These are phyloP conservation scores for Archocentrus centrarchus DNA, from an alignment of 2,113 vertebrate genomes.

Conservation along the genomic window DNA sequence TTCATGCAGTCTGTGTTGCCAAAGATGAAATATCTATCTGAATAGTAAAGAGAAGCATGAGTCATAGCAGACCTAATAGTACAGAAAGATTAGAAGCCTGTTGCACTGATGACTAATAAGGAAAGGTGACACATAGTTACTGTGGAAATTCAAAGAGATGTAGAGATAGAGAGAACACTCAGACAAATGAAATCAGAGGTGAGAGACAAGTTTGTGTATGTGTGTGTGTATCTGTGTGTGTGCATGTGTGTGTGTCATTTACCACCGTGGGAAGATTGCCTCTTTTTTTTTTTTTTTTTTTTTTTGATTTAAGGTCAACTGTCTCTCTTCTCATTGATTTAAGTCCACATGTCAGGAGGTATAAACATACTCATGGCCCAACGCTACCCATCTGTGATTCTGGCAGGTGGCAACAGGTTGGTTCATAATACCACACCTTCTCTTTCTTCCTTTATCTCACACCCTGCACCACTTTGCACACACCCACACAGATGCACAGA, in stretches of 20 bases:
- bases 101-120: constrained; percentile 42
- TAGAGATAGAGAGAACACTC: constrained; percentile 5
- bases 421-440: constrained; percentile 59
- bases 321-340: constrained; percentile 52
- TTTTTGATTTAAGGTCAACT: constrained; percentile 57
- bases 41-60: constrained; percentile 13
- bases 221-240: not conserved
- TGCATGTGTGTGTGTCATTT: constrained; percentile 22
- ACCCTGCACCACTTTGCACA: not conserved
- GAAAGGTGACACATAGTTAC: constrained; percentile 34
- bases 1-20: not conserved
- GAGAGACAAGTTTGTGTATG: not conserved
- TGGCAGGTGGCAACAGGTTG: constrained; percentile 74
- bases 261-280: constrained; percentile 61
- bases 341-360: constrained; percentile 30
- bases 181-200: constrained; percentile 3
- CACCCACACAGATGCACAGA: not conserved
- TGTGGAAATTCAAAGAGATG: constrained; percentile 11
- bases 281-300: not conserved
- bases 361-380: constrained; percentile 42
- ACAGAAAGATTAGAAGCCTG: constrained; percentile 18
- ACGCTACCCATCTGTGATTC: constrained; percentile 50
- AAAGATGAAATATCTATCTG: constrained; percentile 23
- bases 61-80: constrained; percentile 4
- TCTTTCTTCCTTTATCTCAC: constrained; percentile 3